Evolutionary conservation across 1,140 invertebrate species (phyloP).

Genomic region (Drosophila ogumai): DNA sequence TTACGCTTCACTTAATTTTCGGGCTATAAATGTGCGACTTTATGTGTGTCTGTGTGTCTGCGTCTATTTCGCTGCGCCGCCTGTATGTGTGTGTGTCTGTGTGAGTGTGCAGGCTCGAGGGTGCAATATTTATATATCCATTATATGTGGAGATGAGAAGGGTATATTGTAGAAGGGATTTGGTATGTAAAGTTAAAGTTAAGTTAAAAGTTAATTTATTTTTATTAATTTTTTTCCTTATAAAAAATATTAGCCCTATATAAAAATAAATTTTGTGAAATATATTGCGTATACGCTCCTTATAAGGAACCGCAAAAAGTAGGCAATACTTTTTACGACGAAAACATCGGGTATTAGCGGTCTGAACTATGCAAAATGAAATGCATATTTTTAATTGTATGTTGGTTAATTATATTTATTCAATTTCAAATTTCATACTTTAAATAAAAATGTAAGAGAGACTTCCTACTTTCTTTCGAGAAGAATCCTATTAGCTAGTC

Average conservation of each 20-base stretch:
- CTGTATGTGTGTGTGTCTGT: background rate
- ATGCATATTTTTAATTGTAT: background rate
- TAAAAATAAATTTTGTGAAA: too few species aligned
- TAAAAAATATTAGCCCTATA: background rate
- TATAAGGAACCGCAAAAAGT: background rate
- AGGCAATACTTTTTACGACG: background rate
- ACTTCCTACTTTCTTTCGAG: background rate
- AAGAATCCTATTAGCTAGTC: too few species aligned
- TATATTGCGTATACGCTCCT: too few species aligned
- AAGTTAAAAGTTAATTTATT: too few species aligned
- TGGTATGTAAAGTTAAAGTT: too few species aligned
- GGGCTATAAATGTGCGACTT: constrained; percentile 74
- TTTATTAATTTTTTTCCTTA: background rate
- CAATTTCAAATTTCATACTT: background rate
- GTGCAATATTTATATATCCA: constrained; percentile 65
- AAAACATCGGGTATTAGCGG: background rate
- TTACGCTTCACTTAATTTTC: constrained; percentile 82
- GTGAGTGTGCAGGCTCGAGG: constrained; percentile 66
- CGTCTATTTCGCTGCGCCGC: constrained; percentile 16
- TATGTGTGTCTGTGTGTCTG: constrained; percentile 27
- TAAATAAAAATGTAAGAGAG: too few species aligned
- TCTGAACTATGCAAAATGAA: too few species aligned
- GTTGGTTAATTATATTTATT: too few species aligned
- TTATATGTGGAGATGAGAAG: too few species aligned
- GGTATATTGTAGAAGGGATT: background rate